These are phyloP conservation scores for Eurytemora carolleeae DNA, from an alignment of 1,140 invertebrate genomes.

Conservation along the genomic window DNA sequence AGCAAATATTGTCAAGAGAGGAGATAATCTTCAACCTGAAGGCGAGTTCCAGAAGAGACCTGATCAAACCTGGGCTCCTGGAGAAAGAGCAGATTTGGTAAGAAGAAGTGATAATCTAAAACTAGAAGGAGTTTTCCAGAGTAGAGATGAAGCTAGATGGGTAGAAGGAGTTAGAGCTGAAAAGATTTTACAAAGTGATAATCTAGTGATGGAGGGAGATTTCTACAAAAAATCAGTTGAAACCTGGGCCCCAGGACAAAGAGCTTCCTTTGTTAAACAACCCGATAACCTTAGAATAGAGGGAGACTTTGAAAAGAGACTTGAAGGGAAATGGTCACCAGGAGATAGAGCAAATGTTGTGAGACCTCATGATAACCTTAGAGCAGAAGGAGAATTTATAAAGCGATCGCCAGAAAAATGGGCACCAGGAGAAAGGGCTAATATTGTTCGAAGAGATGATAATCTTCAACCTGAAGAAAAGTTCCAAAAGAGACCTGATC, in stretches of 20 bases:
- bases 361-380: conserved; percentile 11
- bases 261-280: conserved; percentile 19
- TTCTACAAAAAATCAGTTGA: conserved; percentile 11
- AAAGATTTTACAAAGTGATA: conserved; percentile 20
- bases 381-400: conserved; percentile 22
- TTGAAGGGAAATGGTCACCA: conserved; percentile 33
- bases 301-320: conserved; percentile 30
- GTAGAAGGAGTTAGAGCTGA: conserved; percentile 16
- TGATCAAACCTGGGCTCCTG: conserved; percentile 20
- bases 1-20: conserved; percentile 23
- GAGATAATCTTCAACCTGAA: conserved; percentile 34
- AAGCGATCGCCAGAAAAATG: conserved; percentile 23
- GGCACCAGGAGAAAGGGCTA: conserved; percentile 22
- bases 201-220: conserved; percentile 22
- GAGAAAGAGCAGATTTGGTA: conserved; percentile 13
- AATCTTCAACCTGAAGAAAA: conserved; percentile 34
- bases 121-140: conserved; percentile 22
- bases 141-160: not conserved
- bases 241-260: conserved; percentile 1
- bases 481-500: conserved; percentile 27
- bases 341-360: conserved; percentile 31
- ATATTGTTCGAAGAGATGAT: conserved; percentile 14
- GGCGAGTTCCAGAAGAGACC: conserved; percentile 27
- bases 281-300: conserved; percentile 33
- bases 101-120: conserved; percentile 24